phyloP scores from a whole-genome alignment of 2,797 vertebrate species.

The Manis javanica region DNA sequence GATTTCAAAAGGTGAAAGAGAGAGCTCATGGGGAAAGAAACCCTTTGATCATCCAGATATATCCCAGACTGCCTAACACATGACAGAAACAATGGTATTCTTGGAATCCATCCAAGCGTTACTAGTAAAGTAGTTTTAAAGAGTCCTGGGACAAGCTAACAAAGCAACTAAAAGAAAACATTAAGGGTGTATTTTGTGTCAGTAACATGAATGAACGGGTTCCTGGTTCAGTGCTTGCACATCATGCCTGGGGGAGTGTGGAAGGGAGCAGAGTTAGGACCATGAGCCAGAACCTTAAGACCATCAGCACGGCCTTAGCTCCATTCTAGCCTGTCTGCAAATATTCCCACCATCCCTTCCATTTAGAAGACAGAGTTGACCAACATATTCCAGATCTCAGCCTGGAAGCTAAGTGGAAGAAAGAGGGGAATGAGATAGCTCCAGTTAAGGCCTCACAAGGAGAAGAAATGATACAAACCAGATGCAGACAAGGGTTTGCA shows the following conservation, averaged over 20 bases:
- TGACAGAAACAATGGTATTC: background rate
- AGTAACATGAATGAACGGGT: accelerated
- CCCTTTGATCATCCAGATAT: background rate
- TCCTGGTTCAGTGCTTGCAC: accelerated
- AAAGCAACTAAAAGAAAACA: background rate
- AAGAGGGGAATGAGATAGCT: background rate
- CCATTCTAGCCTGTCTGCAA: background rate
- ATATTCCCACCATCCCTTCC: background rate
- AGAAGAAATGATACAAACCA: accelerated
- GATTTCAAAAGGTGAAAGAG: background rate
- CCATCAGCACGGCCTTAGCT: background rate
- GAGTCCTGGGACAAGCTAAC: background rate
- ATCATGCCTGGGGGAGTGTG: too few species aligned
- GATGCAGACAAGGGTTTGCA: too few species aligned
- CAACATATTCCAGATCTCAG: accelerated
- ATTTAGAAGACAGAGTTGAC: background rate
- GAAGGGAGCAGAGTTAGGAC: background rate
- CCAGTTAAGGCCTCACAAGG: accelerated
- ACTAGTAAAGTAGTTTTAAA: background rate
- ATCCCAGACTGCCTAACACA: background rate
- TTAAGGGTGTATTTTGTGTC: background rate
- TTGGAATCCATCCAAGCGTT: background rate
- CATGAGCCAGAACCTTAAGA: background rate
- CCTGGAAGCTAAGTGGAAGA: background rate
- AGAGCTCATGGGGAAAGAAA: background rate